A percentile compares a stretch with the other conserved stretches of the same genome.
Conservation (phyloP, 2,797 vertebrate species). For the Falco peregrinus region DNA sequence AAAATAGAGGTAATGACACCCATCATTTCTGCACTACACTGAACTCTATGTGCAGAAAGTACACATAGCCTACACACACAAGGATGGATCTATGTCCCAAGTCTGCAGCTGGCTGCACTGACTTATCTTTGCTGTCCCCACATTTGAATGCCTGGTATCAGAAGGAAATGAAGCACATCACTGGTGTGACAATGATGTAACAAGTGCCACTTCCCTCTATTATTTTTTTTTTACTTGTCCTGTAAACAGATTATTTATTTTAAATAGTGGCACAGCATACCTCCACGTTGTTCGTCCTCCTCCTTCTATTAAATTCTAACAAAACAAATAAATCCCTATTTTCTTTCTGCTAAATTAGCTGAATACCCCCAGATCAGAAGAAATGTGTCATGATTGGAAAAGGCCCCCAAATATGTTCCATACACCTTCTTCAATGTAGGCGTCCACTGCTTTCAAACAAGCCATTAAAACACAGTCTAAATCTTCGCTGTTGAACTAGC, state of each 20-base stretch:
- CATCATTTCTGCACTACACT: not conserved
- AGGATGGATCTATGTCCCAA: not conserved
- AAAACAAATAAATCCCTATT: not conserved
- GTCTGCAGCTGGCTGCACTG: not conserved
- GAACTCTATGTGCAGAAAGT: not conserved
- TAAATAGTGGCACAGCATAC: not conserved
- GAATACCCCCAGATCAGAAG: not conserved
- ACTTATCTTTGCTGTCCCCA: not conserved
- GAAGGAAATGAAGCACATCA: not conserved
- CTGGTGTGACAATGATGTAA: not conserved
- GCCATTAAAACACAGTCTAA: not conserved
- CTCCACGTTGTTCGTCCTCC: not conserved
- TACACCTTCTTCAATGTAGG: not conserved
- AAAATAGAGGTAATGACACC: not conserved
- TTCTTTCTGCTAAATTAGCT: not conserved
- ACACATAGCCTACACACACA: rapidly evolving
- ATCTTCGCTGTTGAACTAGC: not conserved
- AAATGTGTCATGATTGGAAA: not conserved
- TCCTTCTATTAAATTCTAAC: not conserved
- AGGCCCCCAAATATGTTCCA: not conserved
- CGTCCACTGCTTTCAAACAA: rapidly evolving
- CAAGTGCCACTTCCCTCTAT: not conserved
- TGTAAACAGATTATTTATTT: not conserved
- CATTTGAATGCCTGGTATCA: not conserved
- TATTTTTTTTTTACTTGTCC: not conserved